Evolutionary conservation across 2,888 invertebrate species (phyloP), one percentile per base, ranked within the genome.

Genomic region (Carabus problematicus): DNA sequence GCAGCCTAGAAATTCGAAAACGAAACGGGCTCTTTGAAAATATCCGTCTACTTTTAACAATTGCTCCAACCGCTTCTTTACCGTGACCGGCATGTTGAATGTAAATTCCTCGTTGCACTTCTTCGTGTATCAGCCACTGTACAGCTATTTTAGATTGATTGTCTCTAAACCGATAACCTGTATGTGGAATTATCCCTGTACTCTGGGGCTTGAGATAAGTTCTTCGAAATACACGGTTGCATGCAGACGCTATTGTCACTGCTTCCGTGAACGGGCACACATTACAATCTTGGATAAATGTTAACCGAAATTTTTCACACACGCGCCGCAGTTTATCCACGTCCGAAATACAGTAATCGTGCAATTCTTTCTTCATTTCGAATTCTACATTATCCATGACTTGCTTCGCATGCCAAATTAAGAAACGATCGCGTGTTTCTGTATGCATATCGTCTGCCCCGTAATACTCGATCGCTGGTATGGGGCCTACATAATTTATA

Each of bases 241-340:
- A 78, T 3, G 76, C 75, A 1, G 71, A 71, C 1, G 74, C 72
- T 9, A 75, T 72, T 0, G 77, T 77, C 0, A 64, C 68, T 8
- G 73, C 72, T 60, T 77, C 75, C 0, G 68, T 59, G 63, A 79
- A 77, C 1, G 76, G 76, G 29, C 74, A 73, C 0, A 76, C 75
- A 14, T 71, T 71, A 0, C 71, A 71, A n/a, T 64, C 70, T 8
- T 66, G 54, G 1, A 77, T 29, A 29, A 78, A 70, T 1, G 64
- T 60, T 55, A 73, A 45, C 19, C 76, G 70, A 70, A 76, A 78
- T 66, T 72, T 73, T 14, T 74, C 9, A 62, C 76, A 79, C 0
- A 76, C 74, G 12, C 70, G 69, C 4, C 73, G 66, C 18, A 78
- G 66, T 64, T 77, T 78, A 8, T 72, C 72, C 0, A 77, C 76